phyloP scores from a whole-genome alignment of 2,113 vertebrate genomes.

The Misgurnus mizolepis region DNA sequence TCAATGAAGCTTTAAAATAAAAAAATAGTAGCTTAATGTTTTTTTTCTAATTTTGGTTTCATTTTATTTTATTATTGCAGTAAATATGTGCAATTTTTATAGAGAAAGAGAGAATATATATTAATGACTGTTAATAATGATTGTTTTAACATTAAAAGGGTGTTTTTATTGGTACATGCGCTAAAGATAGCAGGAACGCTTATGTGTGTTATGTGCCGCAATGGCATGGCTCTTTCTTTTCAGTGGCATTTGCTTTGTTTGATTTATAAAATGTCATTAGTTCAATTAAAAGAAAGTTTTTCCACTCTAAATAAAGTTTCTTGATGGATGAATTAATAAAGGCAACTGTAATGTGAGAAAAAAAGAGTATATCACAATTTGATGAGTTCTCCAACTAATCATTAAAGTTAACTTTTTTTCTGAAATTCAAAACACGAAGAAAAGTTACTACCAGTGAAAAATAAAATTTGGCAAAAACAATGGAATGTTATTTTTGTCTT shows the following conservation, averaged over 20 bases:
- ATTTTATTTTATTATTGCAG: slow-evolving; percentile 4
- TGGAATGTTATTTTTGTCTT: background rate
- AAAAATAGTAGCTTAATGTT: background rate
- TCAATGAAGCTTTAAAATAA: background rate
- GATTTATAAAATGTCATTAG: background rate
- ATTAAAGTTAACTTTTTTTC: background rate
- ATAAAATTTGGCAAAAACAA: background rate
- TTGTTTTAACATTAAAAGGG: slow-evolving; percentile 1
- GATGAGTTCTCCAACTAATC: background rate
- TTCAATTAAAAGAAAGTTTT: background rate
- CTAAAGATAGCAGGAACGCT: slow-evolving; percentile 4
- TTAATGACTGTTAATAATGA: slow-evolving; percentile 17
- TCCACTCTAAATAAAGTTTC: background rate
- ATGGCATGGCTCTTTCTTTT: background rate
- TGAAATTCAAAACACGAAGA: background rate
- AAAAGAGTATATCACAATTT: background rate
- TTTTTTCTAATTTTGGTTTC: background rate
- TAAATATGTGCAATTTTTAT: background rate
- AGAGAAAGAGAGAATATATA: background rate
- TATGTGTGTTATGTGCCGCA: slow-evolving; percentile 22
- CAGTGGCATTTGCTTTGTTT: background rate
- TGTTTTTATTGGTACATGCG: slow-evolving; percentile 29
- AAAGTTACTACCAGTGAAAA: background rate
- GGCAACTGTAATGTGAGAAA: background rate
- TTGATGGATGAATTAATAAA: background rate